These are phyloP conservation scores for Poecile montanus DNA, from an alignment of 2,797 vertebrate genomes.

Conservation along the genomic window DNA sequence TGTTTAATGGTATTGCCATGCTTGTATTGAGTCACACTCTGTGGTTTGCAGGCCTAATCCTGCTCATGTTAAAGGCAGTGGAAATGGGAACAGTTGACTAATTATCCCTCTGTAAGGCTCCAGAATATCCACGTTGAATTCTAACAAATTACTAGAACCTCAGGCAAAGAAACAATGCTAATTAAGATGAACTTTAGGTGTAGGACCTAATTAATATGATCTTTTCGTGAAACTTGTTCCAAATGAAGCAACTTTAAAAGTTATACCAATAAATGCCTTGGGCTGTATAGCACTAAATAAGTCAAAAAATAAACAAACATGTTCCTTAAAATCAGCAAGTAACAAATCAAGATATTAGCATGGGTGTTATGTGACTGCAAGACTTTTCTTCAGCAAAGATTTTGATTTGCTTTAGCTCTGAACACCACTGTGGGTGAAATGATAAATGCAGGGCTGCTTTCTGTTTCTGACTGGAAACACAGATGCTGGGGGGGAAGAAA, in stretches of 20 bases:
- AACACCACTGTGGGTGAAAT: neutral
- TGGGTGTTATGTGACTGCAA: neutral
- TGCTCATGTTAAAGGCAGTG: neutral
- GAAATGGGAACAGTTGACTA: slow-evolving; percentile 40
- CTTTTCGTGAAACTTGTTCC: slow-evolving; percentile 82
- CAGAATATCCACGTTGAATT: slow-evolving; percentile 27
- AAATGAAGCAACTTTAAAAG: slow-evolving; percentile 76
- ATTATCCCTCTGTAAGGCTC: slow-evolving; percentile 39
- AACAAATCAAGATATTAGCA: neutral
- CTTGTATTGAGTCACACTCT: neutral
- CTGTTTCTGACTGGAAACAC: neutral
- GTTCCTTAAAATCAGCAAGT: slow-evolving; percentile 9
- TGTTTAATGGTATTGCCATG: neutral
- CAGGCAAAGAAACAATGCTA: slow-evolving; percentile 82
- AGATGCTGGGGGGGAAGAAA: neutral
- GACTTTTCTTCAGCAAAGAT: neutral
- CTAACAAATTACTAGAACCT: slow-evolving; percentile 83
- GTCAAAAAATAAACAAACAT: slow-evolving; percentile 2
- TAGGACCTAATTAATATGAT: slow-evolving; percentile 81
- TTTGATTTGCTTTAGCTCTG: neutral
- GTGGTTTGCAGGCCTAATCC: slow-evolving; percentile 9
- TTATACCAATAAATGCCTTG: slow-evolving; percentile 56
- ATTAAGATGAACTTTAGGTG: slow-evolving; percentile 93
- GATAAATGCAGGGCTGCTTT: neutral
- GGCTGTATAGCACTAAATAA: slow-evolving; percentile 45